phyloP scores from a whole-genome alignment of 2,113 vertebrate species.

The Chaenocephalus aceratus region DNA sequence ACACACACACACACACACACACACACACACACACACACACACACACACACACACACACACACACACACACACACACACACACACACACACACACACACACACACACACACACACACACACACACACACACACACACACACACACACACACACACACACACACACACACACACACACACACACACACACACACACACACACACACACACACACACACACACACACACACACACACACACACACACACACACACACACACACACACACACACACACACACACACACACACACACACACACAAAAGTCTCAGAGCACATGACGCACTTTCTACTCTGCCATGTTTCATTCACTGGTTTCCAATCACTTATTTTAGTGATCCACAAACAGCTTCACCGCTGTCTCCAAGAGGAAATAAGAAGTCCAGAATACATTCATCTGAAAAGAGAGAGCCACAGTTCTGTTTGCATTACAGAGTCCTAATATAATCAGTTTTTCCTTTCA shows the following conservation, averaged over 20 bases:
- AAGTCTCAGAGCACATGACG: constrained; percentile 40
- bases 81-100: too few species aligned
- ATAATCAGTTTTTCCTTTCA: constrained; percentile 42
- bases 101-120: not conserved
- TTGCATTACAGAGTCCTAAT: constrained; percentile 42
- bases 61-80: too few species aligned
- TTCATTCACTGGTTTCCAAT: constrained; percentile 43
- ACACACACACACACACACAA: not conserved
- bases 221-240: not conserved
- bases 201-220: too few species aligned
- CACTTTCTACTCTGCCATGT: constrained; percentile 12
- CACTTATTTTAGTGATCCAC: constrained; percentile 10
- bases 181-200: too few species aligned
- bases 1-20: too few species aligned
- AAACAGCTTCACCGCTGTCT: not conserved
- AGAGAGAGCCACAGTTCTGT: constrained; percentile 18
- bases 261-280: too few species aligned
- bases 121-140: not conserved
- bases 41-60: not conserved
- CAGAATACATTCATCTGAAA: constrained; percentile 15
- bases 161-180: not conserved
- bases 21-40: too few species aligned
- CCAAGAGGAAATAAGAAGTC: not conserved
- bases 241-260: not conserved
- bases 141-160: not conserved